A percentile compares a stretch with the other conserved stretches of the same genome.
These are phyloP conservation scores for Montipora capitata DNA, from an alignment of 92 coral and sea anemone genomes.

Conservation along the genomic window DNA sequence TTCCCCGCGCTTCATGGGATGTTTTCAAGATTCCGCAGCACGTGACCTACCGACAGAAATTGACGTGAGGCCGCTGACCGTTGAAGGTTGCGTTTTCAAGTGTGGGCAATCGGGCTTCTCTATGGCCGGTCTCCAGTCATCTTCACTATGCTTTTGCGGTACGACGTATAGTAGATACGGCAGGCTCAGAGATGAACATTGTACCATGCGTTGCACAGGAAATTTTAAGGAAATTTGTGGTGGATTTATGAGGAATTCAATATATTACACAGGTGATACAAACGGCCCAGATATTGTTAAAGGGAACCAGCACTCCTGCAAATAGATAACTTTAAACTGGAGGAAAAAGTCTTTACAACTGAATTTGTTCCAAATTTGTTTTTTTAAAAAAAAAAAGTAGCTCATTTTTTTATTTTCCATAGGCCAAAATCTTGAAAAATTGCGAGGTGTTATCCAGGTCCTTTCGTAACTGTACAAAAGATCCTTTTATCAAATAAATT, in stretches of 20 bases:
- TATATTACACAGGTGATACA: constrained; percentile 91
- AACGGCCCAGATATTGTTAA: no score
- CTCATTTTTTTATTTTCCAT: background rate
- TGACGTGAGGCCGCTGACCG: constrained; percentile 80
- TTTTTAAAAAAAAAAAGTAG: no score
- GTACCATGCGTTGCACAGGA: constrained; percentile 80
- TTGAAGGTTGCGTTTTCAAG: constrained; percentile 77
- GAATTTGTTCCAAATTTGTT: background rate
- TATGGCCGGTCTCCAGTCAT: constrained; percentile 89
- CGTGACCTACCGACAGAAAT: constrained; percentile 73
- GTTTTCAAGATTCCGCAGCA: constrained; percentile 76
- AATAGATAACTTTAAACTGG: no score
- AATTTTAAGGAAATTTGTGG: constrained; percentile 90
- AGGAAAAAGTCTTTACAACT: no score
- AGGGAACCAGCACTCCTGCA: no score
- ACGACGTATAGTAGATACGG: constrained; percentile 89
- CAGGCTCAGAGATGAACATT: constrained; percentile 80
- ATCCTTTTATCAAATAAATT: no score
- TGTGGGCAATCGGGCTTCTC: constrained; percentile 81
- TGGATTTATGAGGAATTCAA: constrained; percentile 86
- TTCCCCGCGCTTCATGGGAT: constrained; percentile 81
- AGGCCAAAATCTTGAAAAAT: no score
- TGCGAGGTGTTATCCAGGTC: no score
- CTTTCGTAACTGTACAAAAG: no score
- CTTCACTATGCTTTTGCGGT: constrained; percentile 85